Evolutionary conservation across 2,888 invertebrate species (phyloP), one percentile per base, ranked within the genome.

Genomic region (Polydrusus tereticollis): DNA sequence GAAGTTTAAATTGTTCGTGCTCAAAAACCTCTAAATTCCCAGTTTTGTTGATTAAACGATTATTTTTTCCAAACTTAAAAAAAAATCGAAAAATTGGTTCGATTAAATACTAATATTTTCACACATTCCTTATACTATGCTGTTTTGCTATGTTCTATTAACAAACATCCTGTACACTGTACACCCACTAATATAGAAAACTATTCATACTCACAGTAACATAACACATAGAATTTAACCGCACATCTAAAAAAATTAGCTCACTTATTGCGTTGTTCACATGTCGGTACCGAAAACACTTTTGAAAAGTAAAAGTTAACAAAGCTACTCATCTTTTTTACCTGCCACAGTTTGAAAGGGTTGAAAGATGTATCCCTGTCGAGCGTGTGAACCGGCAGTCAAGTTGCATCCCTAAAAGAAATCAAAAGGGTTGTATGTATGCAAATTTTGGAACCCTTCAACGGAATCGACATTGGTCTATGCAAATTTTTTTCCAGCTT

Each of bases 311-410:
- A 64, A 68, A 68, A 72, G 68, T 68, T 72, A 72, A 68, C 58
- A 72, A 68, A 58, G 72, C 67, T 72, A 72, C 73, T 73, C 73
- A 73, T 73, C 73, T 38, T 72, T 60, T 60, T 59, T 73, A 69
- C 69, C 69, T 73, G 69, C 50, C 36, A n/a, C n/a, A n/a, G 18
- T 23, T 58, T 36, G 36, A 23, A 73, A 57, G 45, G 69, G 62
- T 66, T 10, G 5, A 63, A 65, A 66, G 69, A 65, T 65, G 69
- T 52, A 64, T 69, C 72, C 69, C 67, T 52, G 47, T 58, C 16
- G 50, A 70, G 74, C 74, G 74, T 74, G 74, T 74, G 74, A 74
- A 74, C 68, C 50, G 33, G 66, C 73, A 73, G 70, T 73, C 69
- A 73, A 73, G 73, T 66, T 73, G 33, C 66, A 69, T 70, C 70